Base-by-base conservation (phyloP, 2,888 invertebrate species). In the Sycophila texana region DNA sequence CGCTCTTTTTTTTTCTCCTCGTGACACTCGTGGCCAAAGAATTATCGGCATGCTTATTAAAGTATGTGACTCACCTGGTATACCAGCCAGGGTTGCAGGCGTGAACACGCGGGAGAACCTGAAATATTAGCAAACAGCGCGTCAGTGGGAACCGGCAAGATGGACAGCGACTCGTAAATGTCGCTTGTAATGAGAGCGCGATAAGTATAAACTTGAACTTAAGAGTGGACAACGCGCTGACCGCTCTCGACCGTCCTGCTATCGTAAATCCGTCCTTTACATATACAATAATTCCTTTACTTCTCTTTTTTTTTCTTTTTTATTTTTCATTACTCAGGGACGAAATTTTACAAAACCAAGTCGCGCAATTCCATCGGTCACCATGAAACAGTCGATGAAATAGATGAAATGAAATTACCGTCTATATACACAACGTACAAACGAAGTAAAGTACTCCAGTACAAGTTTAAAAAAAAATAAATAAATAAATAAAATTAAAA, bases 21-120 rank as follows among this genome's bases (percentile, higher is more conserved):
- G 71, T 72, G 65, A 71, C 65, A 79, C 74, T 74, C 65, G 22
- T 60, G 22, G 18, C n/a, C 22, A 10, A 61, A 79, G 60, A 75
- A 53, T 55, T 74, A 75, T 66, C 39, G 10, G 39, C 10, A 47
- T 47, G 63, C 75, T 72, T 76, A 76, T 77, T 80, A 70, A 67
- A 76, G 67, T 74, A 57, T 71, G 77, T 76, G 84, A 86, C 91
- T 91, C 90, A 93, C 95, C 95, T 95, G 95, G 95, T 93, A 95
- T 93, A 92, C 94, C 94, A 90, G 95, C 95, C 92, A 95, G 94
- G 91, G 95, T 94, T 91, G 94, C 93, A 92, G 94, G 94, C 91
- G 94, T 94, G 92, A 95, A 95, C 92, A 95, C 94, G 92, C 95
- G 94, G 92, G 95, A 94, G 92, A 95, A 93, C 93, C 95, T 95